phyloP scores from a whole-genome alignment of 2,113 vertebrate genomes.

The Equus quagga region DNA sequence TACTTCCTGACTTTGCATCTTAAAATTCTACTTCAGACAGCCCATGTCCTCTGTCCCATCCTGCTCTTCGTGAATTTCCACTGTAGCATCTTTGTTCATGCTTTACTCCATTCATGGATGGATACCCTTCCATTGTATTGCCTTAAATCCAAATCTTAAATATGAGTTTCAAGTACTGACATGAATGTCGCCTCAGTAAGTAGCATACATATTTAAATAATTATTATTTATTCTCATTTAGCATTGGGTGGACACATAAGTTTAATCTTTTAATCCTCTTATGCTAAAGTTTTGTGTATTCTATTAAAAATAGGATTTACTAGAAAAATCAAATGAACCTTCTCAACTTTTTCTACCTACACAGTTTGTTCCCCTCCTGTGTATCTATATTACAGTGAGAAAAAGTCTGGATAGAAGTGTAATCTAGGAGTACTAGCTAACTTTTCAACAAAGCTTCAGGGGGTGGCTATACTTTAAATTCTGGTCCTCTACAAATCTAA shows the following conservation, averaged over 20 bases:
- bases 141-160: constrained; percentile 21
- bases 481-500: constrained; percentile 28
- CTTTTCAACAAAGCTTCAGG: constrained; percentile 20
- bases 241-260: not conserved
- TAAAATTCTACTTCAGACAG: not conserved
- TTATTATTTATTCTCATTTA: constrained; percentile 30
- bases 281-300: not conserved
- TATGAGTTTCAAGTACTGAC: not conserved
- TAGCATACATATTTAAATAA: not conserved
- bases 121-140: not conserved
- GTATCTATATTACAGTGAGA: not conserved
- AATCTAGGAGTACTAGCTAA: not conserved
- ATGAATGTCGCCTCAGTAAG: not conserved
- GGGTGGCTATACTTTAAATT: not conserved
- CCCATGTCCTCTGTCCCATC: no score
- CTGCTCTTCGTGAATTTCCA: not conserved
- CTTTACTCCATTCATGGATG: not conserved
- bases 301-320: not conserved
- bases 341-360: not conserved
- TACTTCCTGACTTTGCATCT: not conserved
- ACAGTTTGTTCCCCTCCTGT: not conserved
- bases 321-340: not conserved
- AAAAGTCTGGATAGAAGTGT: constrained; percentile 26
- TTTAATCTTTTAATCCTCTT: not conserved
- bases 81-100: not conserved